Evolutionary conservation across 2,113 vertebrate species (phyloP).

Genomic region (Ameiurus melas): DNA sequence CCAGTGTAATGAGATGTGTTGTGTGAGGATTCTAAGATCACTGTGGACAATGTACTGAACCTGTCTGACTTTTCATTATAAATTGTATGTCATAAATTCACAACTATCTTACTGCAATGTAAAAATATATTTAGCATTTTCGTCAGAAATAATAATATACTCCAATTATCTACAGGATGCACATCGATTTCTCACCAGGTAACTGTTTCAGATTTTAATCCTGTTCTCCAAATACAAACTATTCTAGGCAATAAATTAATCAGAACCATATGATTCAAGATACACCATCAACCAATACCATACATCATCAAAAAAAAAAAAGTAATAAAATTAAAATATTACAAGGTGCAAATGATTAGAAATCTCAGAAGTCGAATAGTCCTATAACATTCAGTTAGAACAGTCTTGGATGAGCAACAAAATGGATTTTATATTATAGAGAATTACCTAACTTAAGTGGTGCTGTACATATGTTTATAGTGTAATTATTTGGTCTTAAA

Average conservation of each 20-base stretch:
- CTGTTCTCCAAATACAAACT: not conserved
- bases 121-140: not conserved
- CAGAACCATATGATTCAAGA: not conserved
- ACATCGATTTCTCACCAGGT: not conserved
- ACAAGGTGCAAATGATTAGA: not conserved
- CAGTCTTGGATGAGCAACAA: not conserved
- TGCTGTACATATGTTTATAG: not conserved
- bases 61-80: not conserved
- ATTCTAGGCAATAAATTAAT: not conserved
- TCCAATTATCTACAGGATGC: not conserved
- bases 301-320: not conserved
- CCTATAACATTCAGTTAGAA: not conserved
- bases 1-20: constrained; percentile 31
- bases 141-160: not conserved
- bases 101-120: not conserved
- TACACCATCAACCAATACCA: not conserved
- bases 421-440: not conserved
- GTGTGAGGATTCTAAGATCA: constrained; percentile 4
- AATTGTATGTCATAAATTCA: not conserved
- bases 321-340: too few species aligned
- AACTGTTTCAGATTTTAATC: not conserved
- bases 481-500: not conserved
- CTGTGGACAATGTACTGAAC: not conserved
- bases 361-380: not conserved
- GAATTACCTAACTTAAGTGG: not conserved